Percentiles rank a stretch among this genome's conserved stretches.
phyloP scores from a whole-genome alignment of 2,888 invertebrate genomes.

The Lymantria dispar region DNA sequence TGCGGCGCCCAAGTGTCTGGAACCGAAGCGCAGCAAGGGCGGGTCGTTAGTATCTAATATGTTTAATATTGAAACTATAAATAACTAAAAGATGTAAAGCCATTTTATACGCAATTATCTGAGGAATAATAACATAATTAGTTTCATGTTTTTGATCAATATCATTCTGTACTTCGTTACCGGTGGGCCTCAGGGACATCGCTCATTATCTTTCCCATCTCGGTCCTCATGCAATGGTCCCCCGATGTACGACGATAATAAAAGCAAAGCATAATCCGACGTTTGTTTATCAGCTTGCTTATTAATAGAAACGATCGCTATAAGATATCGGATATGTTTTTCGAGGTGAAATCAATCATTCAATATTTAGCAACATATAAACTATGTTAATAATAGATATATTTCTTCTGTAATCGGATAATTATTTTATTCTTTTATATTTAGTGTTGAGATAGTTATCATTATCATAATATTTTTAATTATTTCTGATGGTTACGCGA shows the following conservation, averaged over 20 bases:
- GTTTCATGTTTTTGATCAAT: constrained; percentile 16
- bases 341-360: too few species aligned
- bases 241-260: constrained; percentile 23
- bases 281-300: constrained; percentile 11
- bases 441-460: too few species aligned
- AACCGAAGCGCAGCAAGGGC: neutral
- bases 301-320: constrained; percentile 15
- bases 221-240: constrained; percentile 16
- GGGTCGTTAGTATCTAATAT: neutral
- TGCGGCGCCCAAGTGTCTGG: too few species aligned
- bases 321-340: too few species aligned
- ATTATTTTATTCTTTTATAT: too few species aligned
- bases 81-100: neutral
- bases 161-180: constrained; percentile 20
- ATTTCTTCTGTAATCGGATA: too few species aligned
- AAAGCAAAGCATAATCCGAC: constrained; percentile 7
- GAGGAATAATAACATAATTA: constrained; percentile 22
- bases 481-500: too few species aligned
- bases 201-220: constrained; percentile 45
- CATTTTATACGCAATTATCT: constrained; percentile 6
- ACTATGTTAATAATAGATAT: too few species aligned
- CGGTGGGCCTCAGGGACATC: constrained; percentile 34
- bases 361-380: too few species aligned
- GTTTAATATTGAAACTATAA: neutral
- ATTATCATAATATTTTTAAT: too few species aligned